phyloP scores from a whole-genome alignment of 2,888 invertebrate species.

The Geophilus truncorum region DNA sequence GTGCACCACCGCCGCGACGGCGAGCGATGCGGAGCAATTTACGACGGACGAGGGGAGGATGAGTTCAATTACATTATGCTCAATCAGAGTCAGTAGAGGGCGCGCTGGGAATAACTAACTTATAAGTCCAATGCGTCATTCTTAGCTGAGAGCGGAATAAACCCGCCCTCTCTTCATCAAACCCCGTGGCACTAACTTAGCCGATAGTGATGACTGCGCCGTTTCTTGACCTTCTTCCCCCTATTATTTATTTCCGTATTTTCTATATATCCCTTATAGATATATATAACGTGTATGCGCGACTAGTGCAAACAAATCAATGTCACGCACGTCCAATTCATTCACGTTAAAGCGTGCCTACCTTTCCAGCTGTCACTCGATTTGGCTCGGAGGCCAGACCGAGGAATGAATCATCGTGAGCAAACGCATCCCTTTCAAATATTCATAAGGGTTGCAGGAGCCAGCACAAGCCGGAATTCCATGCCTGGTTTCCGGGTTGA shows the following conservation, averaged over 20 bases:
- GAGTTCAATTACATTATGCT: constrained; percentile 4
- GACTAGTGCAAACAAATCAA: not conserved
- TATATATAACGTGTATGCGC: not conserved
- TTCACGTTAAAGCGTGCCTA: constrained; percentile 10
- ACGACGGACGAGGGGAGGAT: not conserved
- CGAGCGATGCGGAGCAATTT: not conserved
- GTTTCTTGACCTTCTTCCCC: not conserved
- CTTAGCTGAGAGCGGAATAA: not conserved
- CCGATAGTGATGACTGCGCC: not conserved
- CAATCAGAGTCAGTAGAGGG: not conserved
- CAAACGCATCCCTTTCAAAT: constrained; percentile 4
- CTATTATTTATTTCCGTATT: not conserved
- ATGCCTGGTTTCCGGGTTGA: not conserved
- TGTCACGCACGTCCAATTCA: not conserved
- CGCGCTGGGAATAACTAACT: not conserved
- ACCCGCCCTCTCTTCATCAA: not conserved
- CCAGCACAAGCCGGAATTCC: not conserved
- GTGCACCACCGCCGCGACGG: too few relatives aligned
- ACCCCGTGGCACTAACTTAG: not conserved
- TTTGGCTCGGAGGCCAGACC: not conserved
- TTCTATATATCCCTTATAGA: not conserved
- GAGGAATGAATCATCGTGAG: not conserved
- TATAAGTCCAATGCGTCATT: not conserved
- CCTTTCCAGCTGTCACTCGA: not conserved
- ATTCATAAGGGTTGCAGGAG: not conserved